These are phyloP conservation scores for Ochropacha duplaris DNA, from an alignment of 2,888 invertebrate species.

Conservation along the genomic window DNA sequence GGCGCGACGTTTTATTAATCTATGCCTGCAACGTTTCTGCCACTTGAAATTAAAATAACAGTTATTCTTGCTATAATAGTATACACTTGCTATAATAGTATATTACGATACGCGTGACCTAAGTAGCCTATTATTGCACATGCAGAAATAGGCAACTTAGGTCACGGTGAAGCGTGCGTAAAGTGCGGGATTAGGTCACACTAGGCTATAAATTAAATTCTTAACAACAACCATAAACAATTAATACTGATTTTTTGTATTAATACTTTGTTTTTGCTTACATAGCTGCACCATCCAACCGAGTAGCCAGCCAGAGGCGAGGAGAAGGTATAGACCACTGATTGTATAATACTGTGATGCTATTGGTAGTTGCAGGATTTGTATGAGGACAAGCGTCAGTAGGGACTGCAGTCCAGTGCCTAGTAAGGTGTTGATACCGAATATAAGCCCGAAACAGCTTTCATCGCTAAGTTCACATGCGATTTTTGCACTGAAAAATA, in stretches of 20 bases:
- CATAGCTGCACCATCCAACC: conserved; percentile 58
- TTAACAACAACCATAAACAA: no score
- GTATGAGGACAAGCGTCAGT: conserved; percentile 86
- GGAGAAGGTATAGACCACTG: conserved; percentile 85
- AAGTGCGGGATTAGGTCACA: no score
- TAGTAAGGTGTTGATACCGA: conserved; percentile 93
- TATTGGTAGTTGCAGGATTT: conserved; percentile 72
- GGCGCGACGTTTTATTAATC: no score
- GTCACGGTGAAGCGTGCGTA: no score
- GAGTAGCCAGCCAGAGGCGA: conserved; percentile 82
- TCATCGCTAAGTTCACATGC: conserved; percentile 91
- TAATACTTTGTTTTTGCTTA: conserved; percentile 43
- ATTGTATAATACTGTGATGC: conserved; percentile 87
- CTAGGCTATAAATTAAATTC: background rate
- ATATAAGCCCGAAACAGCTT: conserved; percentile 92
- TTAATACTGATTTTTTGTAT: conserved; percentile 29
- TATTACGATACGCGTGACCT: no score
- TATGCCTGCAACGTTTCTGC: no score
- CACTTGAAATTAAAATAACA: no score
- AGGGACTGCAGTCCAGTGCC: conserved; percentile 91
- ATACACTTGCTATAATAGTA: no score
- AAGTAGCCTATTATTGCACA: no score
- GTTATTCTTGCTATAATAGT: no score
- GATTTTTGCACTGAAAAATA: conserved; percentile 89
- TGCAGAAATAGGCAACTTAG: no score